Conservation (phyloP, 2,888 invertebrate species). For the Ferdinandea cuprea region DNA sequence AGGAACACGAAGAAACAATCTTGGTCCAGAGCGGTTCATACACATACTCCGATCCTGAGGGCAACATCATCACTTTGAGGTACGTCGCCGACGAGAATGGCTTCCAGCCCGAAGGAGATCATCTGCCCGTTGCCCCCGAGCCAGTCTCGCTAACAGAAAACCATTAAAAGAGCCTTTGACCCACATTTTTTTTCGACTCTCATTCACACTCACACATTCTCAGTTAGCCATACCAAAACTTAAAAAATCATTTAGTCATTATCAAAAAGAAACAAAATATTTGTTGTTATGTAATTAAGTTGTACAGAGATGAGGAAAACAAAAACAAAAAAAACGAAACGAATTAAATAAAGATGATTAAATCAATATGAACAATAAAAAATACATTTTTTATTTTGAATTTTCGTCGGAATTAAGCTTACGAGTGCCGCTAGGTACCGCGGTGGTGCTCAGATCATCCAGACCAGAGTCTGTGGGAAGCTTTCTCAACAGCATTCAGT, state of each 20-base stretch:
- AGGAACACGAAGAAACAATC: constrained; percentile 85
- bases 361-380: constrained; percentile 34
- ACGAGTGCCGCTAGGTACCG: not conserved
- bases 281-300: constrained; percentile 73
- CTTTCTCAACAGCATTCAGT: constrained; percentile 12
- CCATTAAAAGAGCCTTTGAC: constrained; percentile 52
- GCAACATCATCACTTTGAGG: constrained; percentile 86
- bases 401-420: not conserved
- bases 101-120: constrained; percentile 87
- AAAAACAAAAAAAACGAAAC: constrained; percentile 33
- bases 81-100: constrained; percentile 90
- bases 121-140: constrained; percentile 85
- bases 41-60: constrained; percentile 89
- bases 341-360: constrained; percentile 62
- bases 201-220: constrained; percentile 29
- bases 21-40: constrained; percentile 88
- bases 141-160: constrained; percentile 73
- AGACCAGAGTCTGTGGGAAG: not conserved
- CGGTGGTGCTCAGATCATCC: not conserved
- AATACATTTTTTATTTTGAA: not conserved
- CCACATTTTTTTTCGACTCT: constrained; percentile 35
- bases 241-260: constrained; percentile 68
- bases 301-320: constrained; percentile 63
- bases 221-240: constrained; percentile 68
- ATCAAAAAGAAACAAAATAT: constrained; percentile 46